Base-by-base conservation (phyloP, 1,140 invertebrate species). In the Drosophila leontia region DNA sequence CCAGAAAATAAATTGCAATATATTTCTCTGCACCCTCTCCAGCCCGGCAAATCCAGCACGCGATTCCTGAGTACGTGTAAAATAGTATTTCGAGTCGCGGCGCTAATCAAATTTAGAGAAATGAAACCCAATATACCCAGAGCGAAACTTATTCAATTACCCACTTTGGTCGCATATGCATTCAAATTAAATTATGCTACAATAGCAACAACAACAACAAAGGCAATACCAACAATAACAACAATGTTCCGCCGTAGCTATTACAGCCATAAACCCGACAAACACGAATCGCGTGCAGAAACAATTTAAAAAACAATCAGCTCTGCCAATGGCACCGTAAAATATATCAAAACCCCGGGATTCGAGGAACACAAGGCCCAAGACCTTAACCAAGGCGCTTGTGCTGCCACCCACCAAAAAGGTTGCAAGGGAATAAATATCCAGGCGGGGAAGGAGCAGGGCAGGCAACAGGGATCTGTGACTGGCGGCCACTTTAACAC, bases 231-330 rank as follows among this genome's bases (percentile, higher is more conserved):
- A 60, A 35, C 48, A 75, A 68, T 41, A 86, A 75, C 69, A 79
- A 85, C 84, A 78, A 78, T 72, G 69, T 71, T 55, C 77, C 69
- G 74, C 58, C 61, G 65, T 84, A 84, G 77, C 85, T 90, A 90
- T 90, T 90, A 90, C 86, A 85, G 78, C 78, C 75, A 90, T 85
- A 90, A 90, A 85, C 81, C 85, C 86, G 85, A 83, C 86, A 90
- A 90, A 90, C 85, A 90, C 81, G 85, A 82, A 91, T 90, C 85
- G 85, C 85, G 85, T 90, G 85, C 81, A 90, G 83, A 90, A 90
- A 90, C 85, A 90, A 90, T 90, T 90, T 90, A 90, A 90, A 90
- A 90, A 90, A 90, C 86, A 90, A 90, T 90, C 85, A 90, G 76
- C 72, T 81, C 78, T 77, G 71, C 71, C 71, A 82, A 77, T 80